A percentile compares a stretch with the other conserved stretches of the same genome.
phyloP scores from a whole-genome alignment of 2,797 vertebrate genomes.

The Cossypha polioptera region DNA sequence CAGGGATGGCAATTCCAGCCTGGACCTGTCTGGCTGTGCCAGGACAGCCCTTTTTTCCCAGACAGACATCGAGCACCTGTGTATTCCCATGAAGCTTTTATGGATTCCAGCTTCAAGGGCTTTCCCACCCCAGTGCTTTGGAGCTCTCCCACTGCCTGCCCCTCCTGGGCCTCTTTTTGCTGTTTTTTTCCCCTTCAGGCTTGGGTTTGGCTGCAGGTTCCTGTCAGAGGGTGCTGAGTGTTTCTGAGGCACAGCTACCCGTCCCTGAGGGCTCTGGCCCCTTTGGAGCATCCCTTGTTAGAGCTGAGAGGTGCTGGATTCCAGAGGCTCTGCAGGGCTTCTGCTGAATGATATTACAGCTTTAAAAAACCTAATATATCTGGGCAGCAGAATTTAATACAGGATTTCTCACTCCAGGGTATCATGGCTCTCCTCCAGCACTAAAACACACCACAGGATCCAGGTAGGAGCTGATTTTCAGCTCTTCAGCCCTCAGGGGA shows the following conservation, averaged over 20 bases:
- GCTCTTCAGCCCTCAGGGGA: neutral
- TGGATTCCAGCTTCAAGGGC: neutral
- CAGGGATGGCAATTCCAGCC: neutral
- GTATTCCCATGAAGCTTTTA: neutral
- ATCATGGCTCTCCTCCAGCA: neutral
- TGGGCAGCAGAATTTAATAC: neutral
- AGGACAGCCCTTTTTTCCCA: neutral
- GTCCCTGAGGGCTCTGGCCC: neutral
- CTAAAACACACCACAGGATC: neutral
- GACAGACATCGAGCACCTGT: accelerated
- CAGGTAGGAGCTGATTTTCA: neutral
- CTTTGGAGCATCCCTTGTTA: neutral
- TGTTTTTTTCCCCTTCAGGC: neutral
- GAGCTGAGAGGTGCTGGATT: neutral
- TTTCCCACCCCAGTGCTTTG: neutral
- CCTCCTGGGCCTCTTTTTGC: neutral
- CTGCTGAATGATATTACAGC: neutral
- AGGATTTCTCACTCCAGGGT: neutral
- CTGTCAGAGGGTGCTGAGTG: neutral
- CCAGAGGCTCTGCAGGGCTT: neutral
- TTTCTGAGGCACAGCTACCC: neutral
- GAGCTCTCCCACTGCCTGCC: neutral
- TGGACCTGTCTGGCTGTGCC: neutral
- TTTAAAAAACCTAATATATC: neutral
- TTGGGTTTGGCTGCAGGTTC: neutral